phyloP scores from a whole-genome alignment of 1,140 invertebrate genomes.

The Drosophila willistoni region DNA sequence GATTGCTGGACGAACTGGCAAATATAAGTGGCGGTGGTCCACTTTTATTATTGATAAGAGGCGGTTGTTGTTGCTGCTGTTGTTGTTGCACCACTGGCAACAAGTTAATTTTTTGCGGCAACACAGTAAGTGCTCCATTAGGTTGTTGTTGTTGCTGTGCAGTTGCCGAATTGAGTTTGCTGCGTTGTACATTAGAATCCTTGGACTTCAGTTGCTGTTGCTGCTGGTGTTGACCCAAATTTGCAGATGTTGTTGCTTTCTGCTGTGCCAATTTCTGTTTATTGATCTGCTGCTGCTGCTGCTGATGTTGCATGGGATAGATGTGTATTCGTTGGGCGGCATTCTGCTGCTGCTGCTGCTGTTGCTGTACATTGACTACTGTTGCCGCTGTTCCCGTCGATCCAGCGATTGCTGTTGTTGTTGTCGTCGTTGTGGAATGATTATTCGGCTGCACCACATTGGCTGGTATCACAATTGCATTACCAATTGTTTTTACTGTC shows the following conservation, averaged over 20 bases:
- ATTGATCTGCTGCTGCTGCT: slow-evolving; percentile 51
- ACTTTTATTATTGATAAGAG: slow-evolving; percentile 47
- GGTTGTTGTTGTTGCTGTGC: slow-evolving; percentile 29
- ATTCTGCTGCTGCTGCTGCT: slow-evolving; percentile 52
- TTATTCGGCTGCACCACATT: slow-evolving; percentile 80
- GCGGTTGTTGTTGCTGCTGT: slow-evolving; percentile 19
- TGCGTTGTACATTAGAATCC: slow-evolving; percentile 31
- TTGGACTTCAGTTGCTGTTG: slow-evolving; percentile 41
- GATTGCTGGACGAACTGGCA: slow-evolving; percentile 57
- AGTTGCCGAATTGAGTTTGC: slow-evolving; percentile 42
- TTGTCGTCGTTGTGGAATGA: slow-evolving; percentile 63
- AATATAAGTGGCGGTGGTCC: slow-evolving; percentile 66
- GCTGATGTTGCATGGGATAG: slow-evolving; percentile 82
- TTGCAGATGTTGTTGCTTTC: slow-evolving; percentile 15
- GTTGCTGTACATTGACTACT: slow-evolving; percentile 20
- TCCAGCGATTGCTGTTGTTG: slow-evolving; percentile 20
- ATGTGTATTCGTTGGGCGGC: slow-evolving; percentile 77
- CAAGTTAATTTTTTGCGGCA: slow-evolving; percentile 50
- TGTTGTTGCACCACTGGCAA: slow-evolving; percentile 33
- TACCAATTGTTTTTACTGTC: slow-evolving; percentile 42
- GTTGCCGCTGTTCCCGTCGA: slow-evolving; percentile 15
- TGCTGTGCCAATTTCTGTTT: slow-evolving; percentile 65
- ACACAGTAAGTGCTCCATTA: slow-evolving; percentile 38
- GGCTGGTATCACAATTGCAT: slow-evolving; percentile 57
- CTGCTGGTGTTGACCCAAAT: slow-evolving; percentile 20